phyloP scores from a whole-genome alignment of 2,113 vertebrate species.

The Caretta caretta region DNA sequence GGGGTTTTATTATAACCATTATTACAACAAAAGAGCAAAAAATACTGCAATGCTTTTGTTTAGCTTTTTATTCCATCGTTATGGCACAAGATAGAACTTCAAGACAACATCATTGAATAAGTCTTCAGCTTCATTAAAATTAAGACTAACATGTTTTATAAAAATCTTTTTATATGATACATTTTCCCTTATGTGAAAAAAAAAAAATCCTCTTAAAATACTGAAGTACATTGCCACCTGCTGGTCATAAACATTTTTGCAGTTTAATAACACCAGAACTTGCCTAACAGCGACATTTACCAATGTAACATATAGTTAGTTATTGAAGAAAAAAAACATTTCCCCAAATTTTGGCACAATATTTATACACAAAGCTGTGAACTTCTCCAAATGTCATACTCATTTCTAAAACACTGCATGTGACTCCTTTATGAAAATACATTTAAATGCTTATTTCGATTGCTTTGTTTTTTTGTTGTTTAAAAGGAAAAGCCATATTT shows the following conservation, averaged over 20 bases:
- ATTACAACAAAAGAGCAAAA: conserved; percentile 33
- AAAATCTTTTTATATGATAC: conserved; percentile 63
- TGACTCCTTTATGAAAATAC: background rate
- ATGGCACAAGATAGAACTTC: conserved; percentile 85
- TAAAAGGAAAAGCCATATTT: conserved; percentile 64
- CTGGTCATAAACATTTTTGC: conserved; percentile 64
- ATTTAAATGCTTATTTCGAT: background rate
- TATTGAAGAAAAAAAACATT: conserved; percentile 19
- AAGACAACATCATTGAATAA: conserved; percentile 82
- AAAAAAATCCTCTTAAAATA: conserved; percentile 57
- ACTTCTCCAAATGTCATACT: background rate
- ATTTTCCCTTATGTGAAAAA: conserved; percentile 67
- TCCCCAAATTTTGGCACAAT: conserved; percentile 73
- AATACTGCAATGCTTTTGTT: conserved; percentile 56
- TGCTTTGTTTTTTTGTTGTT: background rate
- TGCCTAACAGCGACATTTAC: conserved; percentile 41
- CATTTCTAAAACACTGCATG: conserved; percentile 19
- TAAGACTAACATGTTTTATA: conserved; percentile 74
- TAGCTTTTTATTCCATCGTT: conserved; percentile 84
- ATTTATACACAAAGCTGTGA: conserved; percentile 54
- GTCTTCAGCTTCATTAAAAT: conserved; percentile 71
- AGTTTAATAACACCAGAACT: conserved; percentile 50
- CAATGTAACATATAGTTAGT: conserved; percentile 43
- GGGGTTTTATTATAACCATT: background rate
- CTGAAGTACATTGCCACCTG: conserved; percentile 74